A percentile compares a stretch with the other conserved stretches of the same genome.
Conservation (phyloP, 2,113 vertebrate species). For the Myotis brandtii region DNA sequence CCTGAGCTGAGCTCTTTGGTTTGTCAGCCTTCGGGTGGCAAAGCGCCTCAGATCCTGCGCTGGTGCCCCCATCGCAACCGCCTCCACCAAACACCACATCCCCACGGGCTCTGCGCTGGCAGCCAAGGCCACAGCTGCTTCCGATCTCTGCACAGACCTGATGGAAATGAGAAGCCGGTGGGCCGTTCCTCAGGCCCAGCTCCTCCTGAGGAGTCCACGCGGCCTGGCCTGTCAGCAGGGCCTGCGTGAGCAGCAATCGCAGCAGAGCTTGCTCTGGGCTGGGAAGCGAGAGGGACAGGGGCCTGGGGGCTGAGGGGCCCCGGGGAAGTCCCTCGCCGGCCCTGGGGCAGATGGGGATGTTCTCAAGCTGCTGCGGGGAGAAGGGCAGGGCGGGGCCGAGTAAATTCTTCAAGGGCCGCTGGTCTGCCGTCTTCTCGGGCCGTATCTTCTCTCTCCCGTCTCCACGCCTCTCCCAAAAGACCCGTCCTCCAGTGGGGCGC, state of each 20-base stretch:
- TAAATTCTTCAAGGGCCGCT: not conserved
- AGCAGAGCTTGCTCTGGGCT: slow-evolving; percentile 51
- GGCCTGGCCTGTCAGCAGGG: slow-evolving; percentile 45
- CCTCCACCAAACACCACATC: not conserved
- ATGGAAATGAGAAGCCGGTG: slow-evolving; percentile 65
- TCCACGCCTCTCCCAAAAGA: not conserved
- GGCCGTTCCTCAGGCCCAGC: slow-evolving; percentile 58
- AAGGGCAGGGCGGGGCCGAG: not conserved
- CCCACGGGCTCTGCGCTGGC: not conserved
- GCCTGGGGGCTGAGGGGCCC: not conserved
- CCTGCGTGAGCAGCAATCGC: slow-evolving; percentile 19
- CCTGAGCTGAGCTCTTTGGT: not conserved
- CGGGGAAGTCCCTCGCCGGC: not conserved
- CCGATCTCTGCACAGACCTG: slow-evolving; percentile 73
- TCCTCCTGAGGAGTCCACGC: slow-evolving; percentile 64
- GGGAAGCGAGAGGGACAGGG: not conserved
- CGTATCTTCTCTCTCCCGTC: not conserved
- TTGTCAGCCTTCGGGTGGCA: not conserved
- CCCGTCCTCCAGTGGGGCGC: not conserved
- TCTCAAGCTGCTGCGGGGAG: not conserved
- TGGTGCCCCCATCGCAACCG: not conserved
- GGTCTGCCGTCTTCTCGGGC: not conserved
- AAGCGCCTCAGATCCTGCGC: not conserved
- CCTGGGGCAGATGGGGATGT: not conserved
- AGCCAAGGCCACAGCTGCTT: slow-evolving; percentile 61